Percentiles rank a stretch among this genome's conserved stretches.
Conservation (phyloP, 1,140 invertebrate species). For the Drosophila sulfurigaster region DNA sequence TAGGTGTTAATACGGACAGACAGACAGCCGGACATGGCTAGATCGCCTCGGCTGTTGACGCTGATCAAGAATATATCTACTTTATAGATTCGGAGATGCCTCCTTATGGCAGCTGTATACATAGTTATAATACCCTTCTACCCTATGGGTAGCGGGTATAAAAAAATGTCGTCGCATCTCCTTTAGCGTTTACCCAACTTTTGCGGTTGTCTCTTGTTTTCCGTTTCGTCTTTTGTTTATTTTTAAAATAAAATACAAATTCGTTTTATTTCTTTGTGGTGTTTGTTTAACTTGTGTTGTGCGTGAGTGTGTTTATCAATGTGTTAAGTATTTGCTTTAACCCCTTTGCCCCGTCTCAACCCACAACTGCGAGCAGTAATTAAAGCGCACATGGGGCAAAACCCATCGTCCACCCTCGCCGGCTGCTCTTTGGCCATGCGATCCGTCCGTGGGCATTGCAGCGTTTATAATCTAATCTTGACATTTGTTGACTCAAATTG, state of each 20-base stretch:
- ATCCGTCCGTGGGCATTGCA: constrained; percentile 46
- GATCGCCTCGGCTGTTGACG: no score
- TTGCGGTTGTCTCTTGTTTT: not conserved
- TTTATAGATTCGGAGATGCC: no score
- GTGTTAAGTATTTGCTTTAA: constrained; percentile 22
- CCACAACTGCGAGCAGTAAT: constrained; percentile 29
- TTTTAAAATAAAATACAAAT: constrained; percentile 47
- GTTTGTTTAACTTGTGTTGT: constrained; percentile 12
- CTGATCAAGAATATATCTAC: no score
- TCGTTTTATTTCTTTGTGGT: constrained; percentile 34
- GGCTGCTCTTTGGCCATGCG: constrained; percentile 24
- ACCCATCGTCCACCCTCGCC: not conserved
- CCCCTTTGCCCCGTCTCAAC: not conserved
- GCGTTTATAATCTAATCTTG: constrained; percentile 69
- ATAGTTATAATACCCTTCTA: no score
- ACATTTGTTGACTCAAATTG: constrained; percentile 83
- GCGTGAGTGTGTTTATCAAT: constrained; percentile 15
- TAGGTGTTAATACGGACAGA: no score
- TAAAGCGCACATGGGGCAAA: constrained; percentile 34
- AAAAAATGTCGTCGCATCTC: constrained; percentile 27
- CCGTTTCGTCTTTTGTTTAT: constrained; percentile 37
- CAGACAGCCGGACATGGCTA: no score
- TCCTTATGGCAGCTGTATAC: no score
- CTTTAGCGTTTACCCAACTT: not conserved
- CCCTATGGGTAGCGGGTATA: no score